Base-by-base conservation (phyloP, 2,888 invertebrate species). In the Xanthorhoe designata region DNA sequence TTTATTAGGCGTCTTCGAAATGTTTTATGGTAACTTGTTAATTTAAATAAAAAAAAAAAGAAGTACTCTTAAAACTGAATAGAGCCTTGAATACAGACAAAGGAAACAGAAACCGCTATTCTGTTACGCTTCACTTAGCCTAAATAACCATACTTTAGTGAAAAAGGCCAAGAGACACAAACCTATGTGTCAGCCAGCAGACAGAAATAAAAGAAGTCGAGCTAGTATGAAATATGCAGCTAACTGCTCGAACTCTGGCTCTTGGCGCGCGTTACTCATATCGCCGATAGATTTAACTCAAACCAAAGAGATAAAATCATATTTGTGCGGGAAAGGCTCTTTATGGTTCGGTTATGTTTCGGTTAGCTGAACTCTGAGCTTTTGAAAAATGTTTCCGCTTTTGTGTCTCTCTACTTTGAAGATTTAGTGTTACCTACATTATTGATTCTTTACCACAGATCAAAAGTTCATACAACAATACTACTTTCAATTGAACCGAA, bases 221-320 rank as follows among this genome's bases (percentile, higher is more conserved):
- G 74, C 81, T 78, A 78, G 78, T 81, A 82, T 89, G 85, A 89
- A 85, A 88, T 89, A 90, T 86, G 86, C 81, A 84, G 80, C 84
- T 77, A 85, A 84, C 83, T 85, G 80, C 76, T 79, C 78, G 76
- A 80, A 83, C 81, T 82, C 74, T 77, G 78, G 75, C 76, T 79
- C 79, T 78, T 76, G 70, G 78, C 75, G 69, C 73, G 76, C 78
- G 81, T 85, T 85, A 84, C 77, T 86, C 82, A 84, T 81, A 79
- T 77, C 72, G 67, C 70, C 75, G 74, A 75, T 71, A 76, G 72
- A 79, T 74, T 74, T 66, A 78, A 75, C 72, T 68, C 64, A 66
- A 63, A 61, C 66, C 56, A 57, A 42, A 65, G 51, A 68, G 62
- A 66, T 68, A 66, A 68, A 63, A 38, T 61, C 45, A 59, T 51